Evolutionary conservation across 2,113 vertebrate species (phyloP), one percentile per base, ranked within the genome.

Genomic region (Hypomesus transpacificus): DNA sequence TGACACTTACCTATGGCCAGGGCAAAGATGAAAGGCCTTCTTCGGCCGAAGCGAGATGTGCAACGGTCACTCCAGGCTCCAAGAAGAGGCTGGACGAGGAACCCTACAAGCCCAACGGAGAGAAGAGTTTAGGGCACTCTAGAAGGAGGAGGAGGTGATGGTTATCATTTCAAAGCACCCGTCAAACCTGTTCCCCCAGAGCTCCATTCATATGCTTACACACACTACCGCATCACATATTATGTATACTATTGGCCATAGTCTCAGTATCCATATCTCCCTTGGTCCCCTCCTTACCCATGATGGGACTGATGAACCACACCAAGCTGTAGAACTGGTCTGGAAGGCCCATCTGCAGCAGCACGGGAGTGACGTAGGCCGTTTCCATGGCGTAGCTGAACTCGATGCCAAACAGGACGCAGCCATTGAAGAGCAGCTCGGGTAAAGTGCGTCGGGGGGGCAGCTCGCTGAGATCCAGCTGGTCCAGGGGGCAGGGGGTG

Each of bases 301-400:
- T 89, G 86, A 99, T 96, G 63, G 97, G 97, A 87, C 97, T 99
- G 82, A 98, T 95, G 82, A 98, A 96, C 97, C 97, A 99, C 78
- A 99, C 96, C 76, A 99, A 92, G 78, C 97, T 97, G 86, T 98
- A 99, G 61, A 99, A 93, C 50, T 96, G 94, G 84, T 97, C 97
- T 0, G 97, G 97, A 28, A 99, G 88, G 21, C 96, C 96, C 96
- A 99, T 98, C 89, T 98, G 96, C 0, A 99, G 94, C 18, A 99
- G 91, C 60, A 97, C 93, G 0, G 97, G 97, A 0, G 97, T 99
- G 65, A 99, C 97, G 1, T 98, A 99, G 0, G 97, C 97, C 0
- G 97, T 99, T 83, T 99, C 97, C 96, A 99, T 96, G 84, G 97
- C 97, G 6, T 99, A 99, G 88, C 97, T 98, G 87, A 99, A 99